Conservation (phyloP, 2,113 vertebrate species). For the Bubo bubo region DNA sequence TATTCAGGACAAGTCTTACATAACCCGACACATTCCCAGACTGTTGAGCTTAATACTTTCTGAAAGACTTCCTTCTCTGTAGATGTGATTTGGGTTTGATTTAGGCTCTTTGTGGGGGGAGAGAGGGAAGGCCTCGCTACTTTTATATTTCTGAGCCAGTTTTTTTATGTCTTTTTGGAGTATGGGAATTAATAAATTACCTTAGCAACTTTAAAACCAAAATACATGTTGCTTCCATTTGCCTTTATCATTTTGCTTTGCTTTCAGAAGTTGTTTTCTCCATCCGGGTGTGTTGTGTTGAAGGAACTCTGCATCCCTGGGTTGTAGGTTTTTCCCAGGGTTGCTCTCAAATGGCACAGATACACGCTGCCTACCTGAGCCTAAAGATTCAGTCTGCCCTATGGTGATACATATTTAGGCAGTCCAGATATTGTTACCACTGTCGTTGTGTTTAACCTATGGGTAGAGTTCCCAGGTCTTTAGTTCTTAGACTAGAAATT, state of each 20-base stretch:
- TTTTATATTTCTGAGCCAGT: fast-evolving
- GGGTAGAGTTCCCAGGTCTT: neutral
- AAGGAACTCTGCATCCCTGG: neutral
- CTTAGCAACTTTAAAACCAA: neutral
- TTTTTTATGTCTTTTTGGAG: neutral
- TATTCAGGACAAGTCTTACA: neutral
- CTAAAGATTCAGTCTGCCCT: neutral
- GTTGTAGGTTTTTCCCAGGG: neutral
- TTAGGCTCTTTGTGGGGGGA: neutral
- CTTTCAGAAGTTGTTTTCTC: neutral
- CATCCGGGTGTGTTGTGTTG: too few relatives aligned
- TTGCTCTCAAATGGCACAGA: neutral
- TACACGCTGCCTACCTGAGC: neutral
- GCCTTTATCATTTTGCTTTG: neutral
- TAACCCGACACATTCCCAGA: neutral
- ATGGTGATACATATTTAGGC: neutral
- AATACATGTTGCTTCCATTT: fast-evolving
- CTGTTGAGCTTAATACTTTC: neutral
- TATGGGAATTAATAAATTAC: neutral
- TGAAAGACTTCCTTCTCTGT: neutral
- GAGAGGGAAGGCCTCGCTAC: neutral
- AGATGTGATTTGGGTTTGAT: neutral
- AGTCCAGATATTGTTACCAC: fast-evolving
- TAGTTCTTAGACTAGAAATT: neutral
- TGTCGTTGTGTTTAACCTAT: neutral